A percentile compares a stretch with the other conserved stretches of the same genome.
These are phyloP conservation scores for Actinia equina DNA, from an alignment of 64 coral and sea anemone species.

Conservation along the genomic window DNA sequence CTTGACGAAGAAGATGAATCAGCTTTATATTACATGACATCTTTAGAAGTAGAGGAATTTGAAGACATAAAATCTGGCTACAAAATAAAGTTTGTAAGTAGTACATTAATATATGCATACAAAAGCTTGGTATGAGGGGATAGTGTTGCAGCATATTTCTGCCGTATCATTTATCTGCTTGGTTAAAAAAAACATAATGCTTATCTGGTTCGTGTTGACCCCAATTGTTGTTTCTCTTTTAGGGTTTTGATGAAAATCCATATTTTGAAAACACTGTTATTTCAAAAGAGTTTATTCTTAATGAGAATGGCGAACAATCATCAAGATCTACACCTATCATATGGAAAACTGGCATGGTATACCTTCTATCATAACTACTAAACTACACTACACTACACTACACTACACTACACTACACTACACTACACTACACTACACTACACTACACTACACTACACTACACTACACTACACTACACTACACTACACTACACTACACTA, in stretches of 20 bases:
- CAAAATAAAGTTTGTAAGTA: constrained; percentile 99
- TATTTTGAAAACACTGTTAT: constrained; percentile 87
- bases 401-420: neutral
- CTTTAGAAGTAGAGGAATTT: constrained; percentile 98
- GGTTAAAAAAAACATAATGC: no score
- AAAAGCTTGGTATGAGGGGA: no score
- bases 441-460: no score
- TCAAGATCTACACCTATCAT: constrained; percentile 71
- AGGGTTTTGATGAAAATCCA: constrained; percentile 96
- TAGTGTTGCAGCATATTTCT: neutral
- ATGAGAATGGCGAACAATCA: constrained; percentile 89
- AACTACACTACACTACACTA: no score
- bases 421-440: neutral
- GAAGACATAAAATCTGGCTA: constrained; percentile 99
- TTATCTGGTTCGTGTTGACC: neutral
- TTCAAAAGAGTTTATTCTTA: constrained; percentile 88
- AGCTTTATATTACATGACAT: constrained; percentile 90
- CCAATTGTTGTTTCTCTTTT: neutral
- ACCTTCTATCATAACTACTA: neutral
- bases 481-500: neutral
- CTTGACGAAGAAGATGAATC: constrained; percentile 98
- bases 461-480: no score
- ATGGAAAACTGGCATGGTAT: constrained; percentile 98
- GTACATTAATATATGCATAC: no score
- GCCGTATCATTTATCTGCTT: no score